A percentile compares a stretch with the other conserved stretches of the same genome.
Evolutionary conservation across 2,113 vertebrate species (phyloP).

Genomic region (Epinephelus lanceolatus): DNA sequence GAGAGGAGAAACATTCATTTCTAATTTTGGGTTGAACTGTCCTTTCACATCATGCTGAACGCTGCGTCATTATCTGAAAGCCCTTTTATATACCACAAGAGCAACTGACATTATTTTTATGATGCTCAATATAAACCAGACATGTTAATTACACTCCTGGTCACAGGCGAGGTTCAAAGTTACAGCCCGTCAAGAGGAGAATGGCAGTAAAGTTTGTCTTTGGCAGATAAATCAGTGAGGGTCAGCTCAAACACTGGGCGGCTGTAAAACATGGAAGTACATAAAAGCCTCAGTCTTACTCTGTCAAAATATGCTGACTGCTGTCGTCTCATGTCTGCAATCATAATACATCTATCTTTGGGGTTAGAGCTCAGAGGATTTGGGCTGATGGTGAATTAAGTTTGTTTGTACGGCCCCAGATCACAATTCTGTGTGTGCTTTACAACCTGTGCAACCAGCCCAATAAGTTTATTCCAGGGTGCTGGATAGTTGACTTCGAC

Average conservation of each 20-base stretch:
- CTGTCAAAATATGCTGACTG: neutral
- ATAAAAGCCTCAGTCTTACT: neutral
- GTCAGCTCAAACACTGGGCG: constrained; percentile 34
- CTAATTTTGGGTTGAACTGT: neutral
- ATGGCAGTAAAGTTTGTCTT: constrained; percentile 67
- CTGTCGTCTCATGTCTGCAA: too few relatives aligned
- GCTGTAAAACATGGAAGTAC: neutral
- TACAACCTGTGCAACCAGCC: too few relatives aligned
- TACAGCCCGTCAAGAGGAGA: constrained; percentile 47
- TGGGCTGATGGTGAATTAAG: too few relatives aligned
- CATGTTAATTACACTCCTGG: constrained; percentile 59
- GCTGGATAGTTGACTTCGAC: too few relatives aligned
- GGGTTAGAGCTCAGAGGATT: too few relatives aligned
- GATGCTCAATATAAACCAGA: constrained; percentile 54
- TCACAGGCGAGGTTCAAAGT: constrained; percentile 44
- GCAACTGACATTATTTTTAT: constrained; percentile 56
- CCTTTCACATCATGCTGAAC: constrained; percentile 22
- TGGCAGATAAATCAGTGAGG: constrained; percentile 52
- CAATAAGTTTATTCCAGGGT: too few relatives aligned
- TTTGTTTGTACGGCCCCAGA: too few relatives aligned
- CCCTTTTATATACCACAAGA: constrained; percentile 40
- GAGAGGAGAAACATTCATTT: too few relatives aligned
- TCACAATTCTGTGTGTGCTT: too few relatives aligned
- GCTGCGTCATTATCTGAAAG: constrained; percentile 21
- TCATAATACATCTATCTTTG: too few relatives aligned